Conservation (phyloP, 2,113 vertebrate genomes). For the Axis porcinus region DNA sequence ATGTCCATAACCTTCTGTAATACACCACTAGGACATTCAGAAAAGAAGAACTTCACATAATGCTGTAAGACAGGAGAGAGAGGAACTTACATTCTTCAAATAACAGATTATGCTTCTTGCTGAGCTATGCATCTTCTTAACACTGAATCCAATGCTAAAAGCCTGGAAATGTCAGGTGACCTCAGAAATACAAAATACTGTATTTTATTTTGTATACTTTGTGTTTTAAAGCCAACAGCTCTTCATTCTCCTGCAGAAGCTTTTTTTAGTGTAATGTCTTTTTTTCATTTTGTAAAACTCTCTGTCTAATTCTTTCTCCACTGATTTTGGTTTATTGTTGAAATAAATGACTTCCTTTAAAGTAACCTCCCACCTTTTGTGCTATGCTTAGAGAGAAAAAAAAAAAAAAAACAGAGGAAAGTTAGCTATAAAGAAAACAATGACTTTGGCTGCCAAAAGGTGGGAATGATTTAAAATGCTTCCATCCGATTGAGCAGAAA, state of each 20-base stretch:
- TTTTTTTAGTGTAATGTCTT: slow-evolving; percentile 31
- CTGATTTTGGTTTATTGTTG: slow-evolving; percentile 7
- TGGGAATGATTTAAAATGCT: slow-evolving; percentile 57
- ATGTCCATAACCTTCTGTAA: no score
- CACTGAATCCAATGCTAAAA: background rate
- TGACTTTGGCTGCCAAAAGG: background rate
- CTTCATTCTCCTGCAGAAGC: slow-evolving; percentile 35
- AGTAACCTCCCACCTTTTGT: slow-evolving; percentile 38
- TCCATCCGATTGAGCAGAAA: slow-evolving; percentile 49
- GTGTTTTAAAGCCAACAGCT: background rate
- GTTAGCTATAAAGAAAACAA: slow-evolving; percentile 41
- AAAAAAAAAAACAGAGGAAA: background rate
- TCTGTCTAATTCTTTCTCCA: slow-evolving; percentile 29
- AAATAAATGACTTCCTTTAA: slow-evolving; percentile 54
- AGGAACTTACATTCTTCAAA: background rate
- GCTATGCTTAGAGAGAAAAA: background rate
- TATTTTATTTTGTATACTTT: background rate
- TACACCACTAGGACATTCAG: background rate
- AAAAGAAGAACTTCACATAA: background rate
- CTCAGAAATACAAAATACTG: background rate
- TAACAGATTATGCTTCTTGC: background rate
- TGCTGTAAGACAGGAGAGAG: background rate
- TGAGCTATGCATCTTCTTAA: background rate
- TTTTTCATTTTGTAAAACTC: background rate
- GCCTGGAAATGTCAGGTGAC: background rate